Evolutionary conservation across 2,797 vertebrate species (phyloP), one percentile per base, ranked within the genome.

Genomic region (Novumbra hubbsi): DNA sequence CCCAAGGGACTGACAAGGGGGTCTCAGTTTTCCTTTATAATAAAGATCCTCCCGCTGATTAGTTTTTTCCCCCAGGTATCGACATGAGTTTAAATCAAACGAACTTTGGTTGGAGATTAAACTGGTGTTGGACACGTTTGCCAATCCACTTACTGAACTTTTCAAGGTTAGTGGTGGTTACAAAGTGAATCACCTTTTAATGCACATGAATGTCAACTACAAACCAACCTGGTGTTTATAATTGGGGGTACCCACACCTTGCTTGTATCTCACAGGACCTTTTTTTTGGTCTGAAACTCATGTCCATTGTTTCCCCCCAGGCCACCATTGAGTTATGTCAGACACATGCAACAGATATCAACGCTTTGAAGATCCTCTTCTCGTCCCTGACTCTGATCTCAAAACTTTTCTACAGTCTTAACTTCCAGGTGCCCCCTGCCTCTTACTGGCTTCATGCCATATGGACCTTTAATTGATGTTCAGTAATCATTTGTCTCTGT

Each of bases 21-120:
- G 11, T n/a, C 30, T 30, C 1, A 38, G 34, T 4, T 5, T 11
- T 14, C 14, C 1, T 38, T 45, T 45, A 1, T 1, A 8, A 1
- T 34, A 8, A 41, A 24, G 21, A 8, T 38, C 1, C 19, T 65
- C 21, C 49, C 27, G 16, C 19, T 72, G 65, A 57, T 76, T 7
- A 24, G n/a, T 32, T 4, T 2, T 17, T 45, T 65, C 1, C 16
- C 70, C 73, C 68, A 99, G 98, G 89, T 99, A 99, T 77, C 97
- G 98, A 9, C 98, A 99, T 79, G 98, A 99, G 83, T 99, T 99
- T 88, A 99, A 99, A 84, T 99, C 98, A 76, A 99, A 98, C 57
- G 98, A 99, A 81, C 91, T 99, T 76, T 99, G 98, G 98, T 88
- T 94, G 38, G 98, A 99, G 90, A 99, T 99, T 86, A 99, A 99